A percentile compares a stretch with the other conserved stretches of the same genome.
Conservation (phyloP, 2,797 vertebrate species). For the Amazona ochrocephala region DNA sequence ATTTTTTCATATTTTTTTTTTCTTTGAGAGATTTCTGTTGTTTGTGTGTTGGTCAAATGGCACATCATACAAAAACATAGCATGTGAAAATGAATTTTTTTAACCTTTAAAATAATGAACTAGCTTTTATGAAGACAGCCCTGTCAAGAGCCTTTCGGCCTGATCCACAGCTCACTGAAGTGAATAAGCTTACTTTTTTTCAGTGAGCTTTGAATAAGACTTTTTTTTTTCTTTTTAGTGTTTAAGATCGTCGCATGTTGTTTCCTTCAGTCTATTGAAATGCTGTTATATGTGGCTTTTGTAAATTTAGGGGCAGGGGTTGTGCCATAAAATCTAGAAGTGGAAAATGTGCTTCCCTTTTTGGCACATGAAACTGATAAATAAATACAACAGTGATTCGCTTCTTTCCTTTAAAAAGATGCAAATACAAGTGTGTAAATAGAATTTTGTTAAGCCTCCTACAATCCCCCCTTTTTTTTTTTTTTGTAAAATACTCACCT, state of each 20-base stretch:
- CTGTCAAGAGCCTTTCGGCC: background rate
- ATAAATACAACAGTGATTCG: background rate
- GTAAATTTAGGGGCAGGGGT: background rate
- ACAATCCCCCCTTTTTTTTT: background rate
- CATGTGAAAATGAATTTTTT: background rate
- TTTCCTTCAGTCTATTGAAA: background rate
- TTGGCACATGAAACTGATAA: background rate
- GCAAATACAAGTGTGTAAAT: background rate
- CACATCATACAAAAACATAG: background rate
- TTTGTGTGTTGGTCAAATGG: background rate
- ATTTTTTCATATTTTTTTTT: background rate
- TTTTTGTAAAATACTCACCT: background rate
- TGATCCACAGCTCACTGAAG: background rate
- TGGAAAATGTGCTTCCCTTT: background rate
- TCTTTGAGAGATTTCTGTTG: background rate
- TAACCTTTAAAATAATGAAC: background rate
- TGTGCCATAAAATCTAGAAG: background rate
- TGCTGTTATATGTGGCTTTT: background rate
- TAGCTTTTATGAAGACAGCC: background rate
- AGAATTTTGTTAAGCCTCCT: background rate
- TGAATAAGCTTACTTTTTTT: background rate
- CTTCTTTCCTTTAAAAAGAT: background rate
- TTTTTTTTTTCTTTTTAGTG: background rate
- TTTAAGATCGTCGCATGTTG: background rate
- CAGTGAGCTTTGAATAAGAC: background rate